Evolutionary conservation across 2,113 vertebrate species (phyloP).

Genomic region (Helogale parvula): DNA sequence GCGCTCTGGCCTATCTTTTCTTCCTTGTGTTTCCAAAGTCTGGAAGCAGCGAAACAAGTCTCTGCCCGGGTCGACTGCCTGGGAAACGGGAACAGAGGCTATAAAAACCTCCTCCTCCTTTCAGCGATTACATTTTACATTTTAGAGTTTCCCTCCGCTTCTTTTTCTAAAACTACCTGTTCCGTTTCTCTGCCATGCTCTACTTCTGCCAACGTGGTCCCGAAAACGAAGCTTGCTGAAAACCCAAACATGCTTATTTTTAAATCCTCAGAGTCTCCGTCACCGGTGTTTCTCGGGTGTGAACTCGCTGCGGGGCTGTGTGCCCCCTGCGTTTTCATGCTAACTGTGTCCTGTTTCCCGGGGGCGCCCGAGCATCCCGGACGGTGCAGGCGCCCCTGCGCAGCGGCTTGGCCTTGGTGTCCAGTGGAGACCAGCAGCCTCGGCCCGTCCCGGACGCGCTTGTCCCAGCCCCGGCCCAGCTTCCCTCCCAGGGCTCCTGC

Average conservation of each 20-base stretch:
- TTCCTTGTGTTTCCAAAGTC: background rate
- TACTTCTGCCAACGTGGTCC: background rate
- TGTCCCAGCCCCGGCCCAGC: background rate
- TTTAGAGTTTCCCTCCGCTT: background rate
- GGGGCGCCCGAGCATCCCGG: rapidly evolving
- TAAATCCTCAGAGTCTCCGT: background rate
- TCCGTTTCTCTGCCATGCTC: background rate
- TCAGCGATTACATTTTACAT: background rate
- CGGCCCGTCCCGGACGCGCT: rapidly evolving
- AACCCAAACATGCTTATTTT: background rate
- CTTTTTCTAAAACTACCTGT: background rate
- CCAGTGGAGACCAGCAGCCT: background rate
- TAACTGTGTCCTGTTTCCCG: rapidly evolving
- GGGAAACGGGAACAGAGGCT: rapidly evolving
- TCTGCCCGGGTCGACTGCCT: background rate
- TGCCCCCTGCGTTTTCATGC: rapidly evolving
- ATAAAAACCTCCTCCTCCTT: background rate
- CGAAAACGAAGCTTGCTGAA: background rate
- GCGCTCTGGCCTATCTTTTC: rapidly evolving
- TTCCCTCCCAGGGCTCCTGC: background rate
- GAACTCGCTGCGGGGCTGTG: rapidly evolving
- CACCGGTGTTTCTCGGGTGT: background rate
- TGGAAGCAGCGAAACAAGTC: rapidly evolving
- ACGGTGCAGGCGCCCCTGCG: rapidly evolving
- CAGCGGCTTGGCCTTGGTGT: rapidly evolving